Base-by-base conservation (phyloP, 2,888 invertebrate genomes). In the Drosophila gaucha region DNA sequence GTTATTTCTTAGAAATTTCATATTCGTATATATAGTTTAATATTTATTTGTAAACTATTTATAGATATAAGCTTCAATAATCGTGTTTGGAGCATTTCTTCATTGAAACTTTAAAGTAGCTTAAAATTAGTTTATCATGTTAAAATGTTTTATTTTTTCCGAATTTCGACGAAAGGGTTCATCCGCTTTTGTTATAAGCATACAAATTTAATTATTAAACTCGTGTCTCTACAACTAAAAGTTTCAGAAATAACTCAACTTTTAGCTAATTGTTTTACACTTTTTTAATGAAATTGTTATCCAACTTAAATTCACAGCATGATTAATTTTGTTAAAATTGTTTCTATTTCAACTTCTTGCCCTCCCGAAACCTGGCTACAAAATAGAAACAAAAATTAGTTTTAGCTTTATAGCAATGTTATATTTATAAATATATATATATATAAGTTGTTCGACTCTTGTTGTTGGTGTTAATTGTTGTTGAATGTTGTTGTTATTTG, bases 401-500 rank as follows among this genome's bases (percentile, higher is more conserved):
- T 57, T 16, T 44, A 57, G 44, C 26, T 54, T 52, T 41, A 52
- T 16, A 14, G 9, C 31, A 36, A n/a, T 58, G 18, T 35, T 18
- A 16, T 8, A 22, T 38, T 6, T 31, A 41, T 26, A 39, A 22
- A 43, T 43, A 28, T 28, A 28, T n/a, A 20, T 41, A 46, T 41
- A 43, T 24, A 22, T 50, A 35, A 49, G 28, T 62, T 74, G 46
- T 71, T 56, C 24, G 52, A 33, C 30, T 73, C 44, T 62, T 56
- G 69, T 69, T 68, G 63, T 70, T 69, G 47, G 59, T 55, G 64
- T 73, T 67, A 66, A 66, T 44, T 67, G 63, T 72, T 64, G 73
- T 77, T 74, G 66, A 67, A 72, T 83, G 83, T 78, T 83, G 63
- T 67, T 77, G 84, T 84, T 77, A 63, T 66, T 76, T 76, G 50